Conservation (phyloP, 2,797 vertebrate species). For the Enteromius unitaeniatus region DNA sequence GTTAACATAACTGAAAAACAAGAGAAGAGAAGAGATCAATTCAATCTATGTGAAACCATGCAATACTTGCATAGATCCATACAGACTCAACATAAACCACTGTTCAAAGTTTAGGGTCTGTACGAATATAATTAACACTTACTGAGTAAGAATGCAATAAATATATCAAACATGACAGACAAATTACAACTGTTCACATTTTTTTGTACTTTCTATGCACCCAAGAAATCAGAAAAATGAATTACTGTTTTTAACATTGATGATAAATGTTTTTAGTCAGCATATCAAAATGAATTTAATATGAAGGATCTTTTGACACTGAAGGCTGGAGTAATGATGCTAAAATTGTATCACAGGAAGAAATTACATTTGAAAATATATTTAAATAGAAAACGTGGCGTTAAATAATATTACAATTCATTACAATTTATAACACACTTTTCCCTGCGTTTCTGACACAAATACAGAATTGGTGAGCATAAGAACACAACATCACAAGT, state of each 20-base stretch:
- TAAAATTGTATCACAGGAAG: background rate
- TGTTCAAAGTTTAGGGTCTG: background rate
- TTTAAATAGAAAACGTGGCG: background rate
- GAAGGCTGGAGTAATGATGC: background rate
- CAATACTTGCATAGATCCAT: background rate
- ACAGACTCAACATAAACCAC: background rate
- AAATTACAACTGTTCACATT: background rate
- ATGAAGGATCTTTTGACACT: background rate
- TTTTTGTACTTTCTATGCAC: background rate
- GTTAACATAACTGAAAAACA: conserved; percentile 82
- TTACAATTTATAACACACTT: too few species aligned
- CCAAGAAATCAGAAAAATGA: too few species aligned
- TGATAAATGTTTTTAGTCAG: background rate
- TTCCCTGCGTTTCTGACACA: background rate
- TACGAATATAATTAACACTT: background rate
- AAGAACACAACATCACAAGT: background rate
- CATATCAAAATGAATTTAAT: background rate
- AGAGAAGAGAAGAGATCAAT: background rate
- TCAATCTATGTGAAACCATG: conserved; percentile 6
- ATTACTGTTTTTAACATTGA: background rate
- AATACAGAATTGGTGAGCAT: background rate
- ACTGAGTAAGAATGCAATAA: background rate
- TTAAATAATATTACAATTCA: background rate
- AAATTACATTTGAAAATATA: background rate
- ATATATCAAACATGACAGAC: background rate